Evolutionary conservation across 2,888 invertebrate genomes (phyloP), one percentile per base, ranked within the genome.

Genomic region (Brachylomia viminalis): DNA sequence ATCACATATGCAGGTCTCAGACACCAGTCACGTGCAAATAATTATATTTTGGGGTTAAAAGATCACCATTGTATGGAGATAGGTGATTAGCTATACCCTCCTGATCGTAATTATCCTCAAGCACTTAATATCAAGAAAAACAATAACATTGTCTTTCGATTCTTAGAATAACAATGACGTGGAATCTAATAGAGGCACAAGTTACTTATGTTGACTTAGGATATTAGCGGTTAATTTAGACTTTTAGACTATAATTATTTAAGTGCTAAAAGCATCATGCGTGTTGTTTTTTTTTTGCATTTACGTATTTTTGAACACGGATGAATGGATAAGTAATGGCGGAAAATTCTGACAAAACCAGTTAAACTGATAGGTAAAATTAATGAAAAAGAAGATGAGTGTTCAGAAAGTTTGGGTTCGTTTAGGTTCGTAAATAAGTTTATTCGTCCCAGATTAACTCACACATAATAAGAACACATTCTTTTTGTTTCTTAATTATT

Each of bases 21-120:
- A 49, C 20, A 11, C n/a, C 10, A 47, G 20, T 54, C 68, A 74
- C 68, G 68, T 75, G 62, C 23, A 47, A 23, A 62, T 27, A 10
- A 59, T 67, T 49, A 62, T 33, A 33, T 33, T 75, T 75, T n/a
- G 65, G 38, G 75, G 81, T 75, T 81, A 80, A 59, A 75, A 81
- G 75, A 69, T 79, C 75, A 65, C 17, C 30, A 30, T 58, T 69
- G n/a, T 65, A 42, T 56, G 20, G 15, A 54, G 5, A 52, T 38
- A n/a, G 58, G 30, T 64, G n/a, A 56, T 68, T 47, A 77, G 8
- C 17, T 20, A n/a, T 13, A 15, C 52, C 54, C 27, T 52, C 65
- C 8, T 47, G 10, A 7, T 23, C n/a, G 20, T 61, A 66, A 79
- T 73, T 72, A 66, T 23, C 30, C 4, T n/a, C 27, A 17, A 47